Conservation (phyloP, 2,797 vertebrate species). For the Hypotaenidia okinawae region DNA sequence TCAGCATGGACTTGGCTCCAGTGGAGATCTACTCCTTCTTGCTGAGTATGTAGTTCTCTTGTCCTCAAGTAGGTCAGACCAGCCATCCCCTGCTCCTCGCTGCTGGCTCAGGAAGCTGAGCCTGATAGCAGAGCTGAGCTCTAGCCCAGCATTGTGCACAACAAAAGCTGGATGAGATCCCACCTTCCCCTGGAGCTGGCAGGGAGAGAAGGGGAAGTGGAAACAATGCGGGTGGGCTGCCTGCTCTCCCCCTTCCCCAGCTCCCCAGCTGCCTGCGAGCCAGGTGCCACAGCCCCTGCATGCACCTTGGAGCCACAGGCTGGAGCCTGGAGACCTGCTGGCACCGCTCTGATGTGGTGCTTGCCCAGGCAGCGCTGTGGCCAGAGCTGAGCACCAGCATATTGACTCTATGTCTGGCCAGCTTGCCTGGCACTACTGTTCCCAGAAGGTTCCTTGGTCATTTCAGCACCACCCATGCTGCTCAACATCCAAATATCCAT, state of each 20-base stretch:
- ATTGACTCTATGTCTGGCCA: fast-evolving
- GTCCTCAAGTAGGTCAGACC: neutral
- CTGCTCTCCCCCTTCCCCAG: neutral
- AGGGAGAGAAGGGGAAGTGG: neutral
- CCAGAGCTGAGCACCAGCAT: neutral
- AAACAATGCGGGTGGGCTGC: fast-evolving
- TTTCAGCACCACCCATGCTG: neutral
- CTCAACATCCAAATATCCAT: neutral
- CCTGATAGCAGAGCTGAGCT: neutral
- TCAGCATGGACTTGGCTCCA: neutral
- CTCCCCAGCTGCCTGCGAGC: neutral
- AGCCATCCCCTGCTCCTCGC: neutral
- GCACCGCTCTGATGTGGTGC: neutral
- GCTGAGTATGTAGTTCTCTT: neutral
- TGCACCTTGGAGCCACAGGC: neutral
- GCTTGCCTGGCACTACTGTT: neutral
- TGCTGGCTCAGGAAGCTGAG: neutral
- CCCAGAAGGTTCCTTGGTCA: neutral
- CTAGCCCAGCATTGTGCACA: fast-evolving
- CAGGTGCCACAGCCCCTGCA: neutral
- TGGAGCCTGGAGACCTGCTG: neutral
- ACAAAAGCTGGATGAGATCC: neutral
- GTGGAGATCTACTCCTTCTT: neutral
- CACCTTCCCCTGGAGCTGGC: neutral
- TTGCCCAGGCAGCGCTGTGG: neutral